A percentile compares a stretch with the other conserved stretches of the same genome.
Conservation (phyloP, 2,797 vertebrate species). For the Sus cebifrons region DNA sequence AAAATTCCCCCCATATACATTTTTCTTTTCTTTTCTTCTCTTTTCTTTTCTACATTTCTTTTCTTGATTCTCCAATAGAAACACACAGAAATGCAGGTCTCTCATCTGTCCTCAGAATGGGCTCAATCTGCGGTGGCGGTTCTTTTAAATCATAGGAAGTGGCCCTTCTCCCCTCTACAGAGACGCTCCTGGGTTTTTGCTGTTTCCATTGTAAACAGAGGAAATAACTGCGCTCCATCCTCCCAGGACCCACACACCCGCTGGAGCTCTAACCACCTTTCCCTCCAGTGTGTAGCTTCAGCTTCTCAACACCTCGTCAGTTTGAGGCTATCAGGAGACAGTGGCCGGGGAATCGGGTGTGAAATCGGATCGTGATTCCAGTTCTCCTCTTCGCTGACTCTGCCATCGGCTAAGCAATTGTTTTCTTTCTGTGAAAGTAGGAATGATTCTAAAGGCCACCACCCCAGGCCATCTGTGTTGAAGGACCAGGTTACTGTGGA, state of each 20-base stretch:
- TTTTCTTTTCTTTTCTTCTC: too few species aligned
- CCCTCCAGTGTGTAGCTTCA: background rate
- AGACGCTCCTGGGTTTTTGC: background rate
- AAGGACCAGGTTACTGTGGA: background rate
- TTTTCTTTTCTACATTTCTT: too few species aligned
- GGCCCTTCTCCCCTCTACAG: background rate
- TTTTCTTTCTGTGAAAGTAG: background rate
- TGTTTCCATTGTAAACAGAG: conserved; percentile 54
- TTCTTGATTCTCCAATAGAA: background rate
- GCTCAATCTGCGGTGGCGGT: too few species aligned
- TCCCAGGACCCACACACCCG: background rate
- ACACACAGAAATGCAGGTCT: background rate
- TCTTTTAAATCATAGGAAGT: conserved; percentile 34
- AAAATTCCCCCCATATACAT: background rate
- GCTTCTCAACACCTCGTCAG: background rate
- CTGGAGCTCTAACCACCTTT: background rate
- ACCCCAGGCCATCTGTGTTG: background rate
- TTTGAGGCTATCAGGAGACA: background rate
- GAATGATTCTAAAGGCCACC: background rate
- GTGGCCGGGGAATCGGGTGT: background rate
- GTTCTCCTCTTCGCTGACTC: too few species aligned
- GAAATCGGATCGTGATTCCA: background rate
- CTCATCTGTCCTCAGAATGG: background rate
- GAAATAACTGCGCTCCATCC: background rate
- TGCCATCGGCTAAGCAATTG: background rate